A percentile compares a stretch with the other conserved stretches of the same genome.
phyloP scores from a whole-genome alignment of 2,113 vertebrate species.

The Columba livia region DNA sequence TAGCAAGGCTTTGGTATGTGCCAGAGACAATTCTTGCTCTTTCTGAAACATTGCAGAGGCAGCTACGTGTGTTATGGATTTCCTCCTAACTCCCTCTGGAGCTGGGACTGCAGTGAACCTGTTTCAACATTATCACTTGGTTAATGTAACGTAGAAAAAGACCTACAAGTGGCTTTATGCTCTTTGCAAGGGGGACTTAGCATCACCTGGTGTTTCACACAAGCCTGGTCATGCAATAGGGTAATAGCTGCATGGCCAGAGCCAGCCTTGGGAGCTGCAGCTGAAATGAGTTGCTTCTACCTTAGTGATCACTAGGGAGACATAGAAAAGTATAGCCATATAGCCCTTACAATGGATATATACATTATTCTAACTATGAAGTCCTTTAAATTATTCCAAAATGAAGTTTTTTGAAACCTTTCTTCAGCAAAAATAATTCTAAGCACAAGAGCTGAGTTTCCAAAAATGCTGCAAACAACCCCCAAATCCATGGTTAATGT shows the following conservation, averaged over 20 bases:
- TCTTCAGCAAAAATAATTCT: too few relatives aligned
- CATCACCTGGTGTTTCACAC: background rate
- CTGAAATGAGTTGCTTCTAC: background rate
- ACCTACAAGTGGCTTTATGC: background rate
- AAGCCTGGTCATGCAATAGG: background rate
- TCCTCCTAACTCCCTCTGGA: background rate
- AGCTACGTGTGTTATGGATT: background rate
- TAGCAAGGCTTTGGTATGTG: background rate
- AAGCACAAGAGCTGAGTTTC: background rate
- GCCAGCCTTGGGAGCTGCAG: background rate
- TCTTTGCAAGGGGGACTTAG: background rate
- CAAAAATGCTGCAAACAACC: background rate
- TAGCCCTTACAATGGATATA: background rate
- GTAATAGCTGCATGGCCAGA: background rate
- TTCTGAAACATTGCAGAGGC: background rate
- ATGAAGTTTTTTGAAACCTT: background rate
- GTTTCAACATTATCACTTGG: background rate
- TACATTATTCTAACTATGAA: background rate
- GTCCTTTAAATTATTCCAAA: background rate
- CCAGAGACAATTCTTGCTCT: background rate
- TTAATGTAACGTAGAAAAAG: background rate
- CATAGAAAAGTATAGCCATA: background rate
- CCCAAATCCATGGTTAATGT: background rate
- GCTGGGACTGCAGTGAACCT: background rate
- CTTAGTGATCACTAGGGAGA: background rate